Evolutionary conservation across 2,113 vertebrate genomes (phyloP).

Genomic region (Macrotus californicus): DNA sequence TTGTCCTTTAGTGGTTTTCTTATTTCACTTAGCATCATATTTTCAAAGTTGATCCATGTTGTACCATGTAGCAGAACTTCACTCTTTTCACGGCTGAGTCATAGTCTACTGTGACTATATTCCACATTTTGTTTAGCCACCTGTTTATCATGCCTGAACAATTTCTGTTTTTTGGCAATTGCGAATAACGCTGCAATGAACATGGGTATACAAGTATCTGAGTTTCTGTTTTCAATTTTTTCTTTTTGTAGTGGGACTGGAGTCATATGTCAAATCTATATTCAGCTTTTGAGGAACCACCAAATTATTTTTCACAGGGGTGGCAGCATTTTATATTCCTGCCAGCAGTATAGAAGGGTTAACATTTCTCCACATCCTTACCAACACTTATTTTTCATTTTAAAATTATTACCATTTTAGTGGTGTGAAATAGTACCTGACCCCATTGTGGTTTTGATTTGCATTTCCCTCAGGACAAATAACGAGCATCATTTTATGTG

Average conservation of each 20-base stretch:
- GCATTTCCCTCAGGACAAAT: background rate
- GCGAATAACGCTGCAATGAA: background rate
- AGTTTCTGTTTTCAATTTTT: background rate
- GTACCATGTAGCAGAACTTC: too few relatives aligned
- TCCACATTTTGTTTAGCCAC: background rate
- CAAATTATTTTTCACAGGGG: background rate
- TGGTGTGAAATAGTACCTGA: background rate
- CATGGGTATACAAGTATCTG: background rate
- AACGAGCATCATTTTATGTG: background rate
- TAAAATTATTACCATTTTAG: background rate
- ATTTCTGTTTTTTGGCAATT: background rate
- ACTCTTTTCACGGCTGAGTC: too few relatives aligned
- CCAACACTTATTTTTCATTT: background rate
- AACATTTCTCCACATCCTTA: background rate
- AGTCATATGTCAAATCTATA: background rate
- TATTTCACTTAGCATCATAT: too few relatives aligned
- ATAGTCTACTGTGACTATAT: background rate
- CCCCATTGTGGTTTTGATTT: background rate
- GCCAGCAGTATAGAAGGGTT: background rate
- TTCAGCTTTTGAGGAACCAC: background rate
- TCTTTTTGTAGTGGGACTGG: background rate
- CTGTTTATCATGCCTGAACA: background rate
- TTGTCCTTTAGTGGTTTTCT: too few relatives aligned
- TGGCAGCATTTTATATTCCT: background rate
- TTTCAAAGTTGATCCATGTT: too few relatives aligned